Conservation (phyloP, 1,140 invertebrate genomes). For the Linepithema humile region DNA sequence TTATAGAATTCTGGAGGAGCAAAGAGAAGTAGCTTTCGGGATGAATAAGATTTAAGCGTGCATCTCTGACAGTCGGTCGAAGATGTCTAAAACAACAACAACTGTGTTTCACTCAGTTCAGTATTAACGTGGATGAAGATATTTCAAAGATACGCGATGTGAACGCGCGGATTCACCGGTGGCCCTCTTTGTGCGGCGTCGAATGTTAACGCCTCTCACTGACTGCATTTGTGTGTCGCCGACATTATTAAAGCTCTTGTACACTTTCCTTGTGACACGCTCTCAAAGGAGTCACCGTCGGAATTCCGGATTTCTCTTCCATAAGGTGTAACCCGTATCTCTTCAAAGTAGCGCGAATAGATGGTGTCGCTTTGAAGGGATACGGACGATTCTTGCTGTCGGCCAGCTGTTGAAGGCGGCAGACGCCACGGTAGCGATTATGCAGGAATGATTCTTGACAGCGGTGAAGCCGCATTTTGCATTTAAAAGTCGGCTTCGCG, state of each 20-base stretch:
- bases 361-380: conserved; percentile 1
- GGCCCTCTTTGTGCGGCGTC: conserved; percentile 1
- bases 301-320: conserved; percentile 40
- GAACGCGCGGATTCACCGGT: conserved; percentile 25
- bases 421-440: neutral
- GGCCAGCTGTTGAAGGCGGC: neutral
- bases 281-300: neutral
- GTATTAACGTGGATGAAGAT: conserved; percentile 11
- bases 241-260: conserved; percentile 57
- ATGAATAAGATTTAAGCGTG: neutral
- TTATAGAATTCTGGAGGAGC: too few species aligned
- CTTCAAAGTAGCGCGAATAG: neutral
- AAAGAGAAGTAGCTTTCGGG: neutral
- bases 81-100: neutral
- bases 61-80: neutral
- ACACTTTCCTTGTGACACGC: neutral
- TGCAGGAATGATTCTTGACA: conserved; percentile 1
- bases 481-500: conserved; percentile 5
- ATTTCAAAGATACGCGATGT: conserved; percentile 21
- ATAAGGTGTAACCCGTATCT: neutral
- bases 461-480: neutral
- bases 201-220: conserved; percentile 21
- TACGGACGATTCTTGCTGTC: neutral
- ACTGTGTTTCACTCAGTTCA: neutral
- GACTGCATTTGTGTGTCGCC: conserved; percentile 30